Evolutionary conservation across 2,113 vertebrate species (phyloP).

Genomic region (Ctenodactylus gundi): DNA sequence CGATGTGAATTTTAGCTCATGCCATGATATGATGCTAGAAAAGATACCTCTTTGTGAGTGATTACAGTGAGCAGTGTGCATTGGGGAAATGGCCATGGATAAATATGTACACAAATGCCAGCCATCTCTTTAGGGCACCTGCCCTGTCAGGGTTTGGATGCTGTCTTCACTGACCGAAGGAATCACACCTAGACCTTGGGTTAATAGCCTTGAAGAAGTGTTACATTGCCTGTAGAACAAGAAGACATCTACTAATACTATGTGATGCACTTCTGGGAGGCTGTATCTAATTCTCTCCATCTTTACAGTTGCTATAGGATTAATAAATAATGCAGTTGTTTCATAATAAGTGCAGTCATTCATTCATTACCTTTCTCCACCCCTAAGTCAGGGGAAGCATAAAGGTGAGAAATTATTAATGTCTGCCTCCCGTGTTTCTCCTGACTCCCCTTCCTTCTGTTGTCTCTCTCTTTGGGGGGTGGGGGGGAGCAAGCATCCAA

Average conservation of each 20-base stretch:
- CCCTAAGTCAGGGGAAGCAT: background rate
- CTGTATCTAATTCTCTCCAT: background rate
- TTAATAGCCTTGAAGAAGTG: conserved; percentile 23
- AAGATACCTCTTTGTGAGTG: conserved; percentile 41
- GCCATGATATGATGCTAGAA: conserved; percentile 48
- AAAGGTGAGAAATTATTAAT: background rate
- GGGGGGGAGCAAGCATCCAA: background rate
- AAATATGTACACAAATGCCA: conserved; percentile 14
- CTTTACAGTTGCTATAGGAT: background rate
- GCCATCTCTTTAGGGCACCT: background rate
- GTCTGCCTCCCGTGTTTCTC: background rate
- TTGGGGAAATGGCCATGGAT: background rate
- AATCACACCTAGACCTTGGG: background rate
- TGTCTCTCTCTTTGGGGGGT: background rate
- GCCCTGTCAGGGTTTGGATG: background rate
- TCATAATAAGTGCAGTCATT: background rate
- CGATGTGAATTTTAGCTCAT: conserved; percentile 57
- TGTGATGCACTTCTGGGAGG: background rate
- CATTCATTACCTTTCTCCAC: background rate
- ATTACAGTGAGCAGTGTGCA: conserved; percentile 46
- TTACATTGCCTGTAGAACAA: background rate
- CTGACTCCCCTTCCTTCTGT: too few relatives aligned
- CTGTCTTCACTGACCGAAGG: background rate
- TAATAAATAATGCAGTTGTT: background rate
- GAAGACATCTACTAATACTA: background rate